Percentiles rank a stretch among this genome's conserved stretches.
phyloP scores from a whole-genome alignment of 1,140 invertebrate species.

The Drosophila sp. region DNA sequence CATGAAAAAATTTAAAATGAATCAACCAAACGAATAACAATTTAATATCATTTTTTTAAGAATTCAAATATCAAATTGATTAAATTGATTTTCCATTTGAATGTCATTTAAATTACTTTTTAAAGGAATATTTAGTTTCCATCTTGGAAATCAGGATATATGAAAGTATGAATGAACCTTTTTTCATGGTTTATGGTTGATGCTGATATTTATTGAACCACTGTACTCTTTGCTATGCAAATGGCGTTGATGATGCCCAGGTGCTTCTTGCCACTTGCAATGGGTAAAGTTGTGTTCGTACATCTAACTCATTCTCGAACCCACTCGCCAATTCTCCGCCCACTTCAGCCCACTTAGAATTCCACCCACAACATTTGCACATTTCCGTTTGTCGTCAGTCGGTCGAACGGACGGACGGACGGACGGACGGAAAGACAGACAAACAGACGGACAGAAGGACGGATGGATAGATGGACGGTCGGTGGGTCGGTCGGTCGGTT shows the following conservation, averaged over 20 bases:
- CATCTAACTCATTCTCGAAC: constrained; percentile 34
- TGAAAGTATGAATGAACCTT: too few species aligned
- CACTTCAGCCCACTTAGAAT: constrained; percentile 29
- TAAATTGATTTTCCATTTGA: too few species aligned
- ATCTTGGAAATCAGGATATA: too few species aligned
- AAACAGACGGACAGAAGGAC: too few species aligned
- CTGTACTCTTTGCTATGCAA: constrained; percentile 48
- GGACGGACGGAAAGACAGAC: not conserved
- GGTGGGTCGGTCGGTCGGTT: constrained; percentile 13
- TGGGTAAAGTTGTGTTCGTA: constrained; percentile 21
- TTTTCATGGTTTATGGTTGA: too few species aligned
- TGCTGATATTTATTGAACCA: constrained; percentile 10
- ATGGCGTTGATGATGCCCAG: constrained; percentile 46
- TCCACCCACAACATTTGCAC: constrained; percentile 75
- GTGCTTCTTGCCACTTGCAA: constrained; percentile 14
- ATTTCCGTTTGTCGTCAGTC: constrained; percentile 67
- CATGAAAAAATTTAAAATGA: too few species aligned
- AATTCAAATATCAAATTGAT: too few species aligned
- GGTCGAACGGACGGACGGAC: constrained; percentile 6
- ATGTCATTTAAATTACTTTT: too few species aligned
- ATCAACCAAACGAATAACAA: too few species aligned
- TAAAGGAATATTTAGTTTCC: too few species aligned
- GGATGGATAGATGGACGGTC: too few species aligned
- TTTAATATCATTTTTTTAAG: too few species aligned
- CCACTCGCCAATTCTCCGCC: not conserved